phyloP scores from a whole-genome alignment of 2,113 vertebrate species.

The Erpornis zantholeuca region DNA sequence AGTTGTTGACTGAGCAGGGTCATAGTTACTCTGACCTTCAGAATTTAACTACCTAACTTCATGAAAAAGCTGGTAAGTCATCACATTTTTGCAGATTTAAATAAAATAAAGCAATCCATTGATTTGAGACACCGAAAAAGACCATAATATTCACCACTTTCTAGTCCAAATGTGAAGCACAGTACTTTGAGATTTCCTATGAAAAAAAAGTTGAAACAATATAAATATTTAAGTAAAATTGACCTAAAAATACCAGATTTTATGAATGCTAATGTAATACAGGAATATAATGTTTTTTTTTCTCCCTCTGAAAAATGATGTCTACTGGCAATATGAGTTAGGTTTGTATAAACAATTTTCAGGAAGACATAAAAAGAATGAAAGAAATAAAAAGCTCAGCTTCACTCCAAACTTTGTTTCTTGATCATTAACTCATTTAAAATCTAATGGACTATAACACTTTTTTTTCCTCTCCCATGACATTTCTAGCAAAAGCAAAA shows the following conservation, averaged over 20 bases:
- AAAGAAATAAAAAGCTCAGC: neutral
- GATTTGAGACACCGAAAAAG: neutral
- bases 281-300: neutral
- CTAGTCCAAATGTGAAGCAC: neutral
- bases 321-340: neutral
- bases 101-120: neutral
- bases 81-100: neutral
- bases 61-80: neutral
- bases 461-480: accelerated
- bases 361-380: neutral
- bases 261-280: neutral
- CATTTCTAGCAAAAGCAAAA: neutral
- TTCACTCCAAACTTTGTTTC: neutral
- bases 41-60: neutral
- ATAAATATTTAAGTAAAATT: neutral
- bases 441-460: neutral
- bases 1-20: neutral
- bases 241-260: neutral
- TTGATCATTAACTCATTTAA: neutral
- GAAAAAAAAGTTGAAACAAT: neutral
- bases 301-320: neutral
- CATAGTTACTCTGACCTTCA: constrained; percentile 2
- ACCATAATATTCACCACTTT: neutral
- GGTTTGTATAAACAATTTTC: neutral
- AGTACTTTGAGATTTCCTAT: neutral